Evolutionary conservation across 2,113 vertebrate species (phyloP), one percentile per base, ranked within the genome.

Genomic region (Lepisosteus oculatus): DNA sequence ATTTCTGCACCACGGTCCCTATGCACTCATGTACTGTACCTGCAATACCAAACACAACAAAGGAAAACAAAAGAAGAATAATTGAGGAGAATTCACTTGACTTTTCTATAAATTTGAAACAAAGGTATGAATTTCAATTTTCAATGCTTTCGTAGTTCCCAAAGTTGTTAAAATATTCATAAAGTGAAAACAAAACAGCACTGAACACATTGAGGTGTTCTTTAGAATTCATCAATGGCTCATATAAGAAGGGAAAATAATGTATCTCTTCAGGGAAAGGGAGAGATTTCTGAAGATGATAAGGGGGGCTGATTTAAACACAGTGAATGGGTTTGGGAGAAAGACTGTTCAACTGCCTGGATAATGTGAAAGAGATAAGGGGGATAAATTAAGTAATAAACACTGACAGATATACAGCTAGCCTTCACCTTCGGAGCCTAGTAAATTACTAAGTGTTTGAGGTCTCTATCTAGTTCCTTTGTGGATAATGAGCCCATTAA

Each of bases 91-190:
- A 51, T 42, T 41, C 55, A 7, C 54, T 42, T 43, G 5, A 7
- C n/a, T 59, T 59, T 67, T 11, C 55, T 51, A n/a, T 59, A 9
- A 47, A 29, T 67, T 67, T 67, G n/a, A 43, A 67, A 61, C 43
- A 61, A 51, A 61, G 71, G 56, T 59, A 44, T 73, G 71, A 67
- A 66, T 67, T 59, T 67, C 64, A 67, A 54, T 67, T 17, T 43
- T 45, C 57, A 14, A 8, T 6, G 17, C 43, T 66, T 17, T 41
- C 55, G 2, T 73, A 44, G 17, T 65, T 43, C 65, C 66, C 47
- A 61, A 8, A n/a, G 55, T 61, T 42, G 59, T 67, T 73, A 59
- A 73, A 73, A 73, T 73, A 73, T 73, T 73, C 71, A 73, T 45
- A 8, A 43, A 44, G 56, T 55, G 44, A 73, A 61, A 17, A 45